Conservation (phyloP, 2,113 vertebrate genomes). For the Dipodomys spectabilis region DNA sequence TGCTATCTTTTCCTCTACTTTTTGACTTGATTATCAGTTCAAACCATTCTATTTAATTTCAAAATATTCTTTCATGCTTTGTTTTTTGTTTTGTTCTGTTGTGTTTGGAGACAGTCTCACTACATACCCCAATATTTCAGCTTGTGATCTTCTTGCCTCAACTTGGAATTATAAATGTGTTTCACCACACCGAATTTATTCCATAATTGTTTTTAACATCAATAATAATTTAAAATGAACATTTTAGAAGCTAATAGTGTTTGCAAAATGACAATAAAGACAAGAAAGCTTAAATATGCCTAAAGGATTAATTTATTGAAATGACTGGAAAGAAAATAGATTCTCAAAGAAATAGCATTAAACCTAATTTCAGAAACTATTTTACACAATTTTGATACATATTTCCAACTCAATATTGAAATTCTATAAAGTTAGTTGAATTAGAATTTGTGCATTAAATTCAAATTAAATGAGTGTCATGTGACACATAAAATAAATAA, state of each 20-base stretch:
- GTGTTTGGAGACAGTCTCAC: background rate
- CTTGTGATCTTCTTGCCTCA: background rate
- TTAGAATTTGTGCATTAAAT: slow-evolving; percentile 49
- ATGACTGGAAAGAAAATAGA: slow-evolving; percentile 62
- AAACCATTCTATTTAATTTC: background rate
- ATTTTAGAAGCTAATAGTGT: background rate
- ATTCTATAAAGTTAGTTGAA: background rate
- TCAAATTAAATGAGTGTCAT: slow-evolving; percentile 12
- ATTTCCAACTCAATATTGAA: slow-evolving; percentile 24
- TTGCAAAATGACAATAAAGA: slow-evolving; percentile 61
- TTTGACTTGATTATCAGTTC: background rate
- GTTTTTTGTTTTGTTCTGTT: background rate
- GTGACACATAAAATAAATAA: slow-evolving; percentile 62
- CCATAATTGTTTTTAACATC: background rate
- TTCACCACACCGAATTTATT: background rate
- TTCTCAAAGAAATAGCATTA: slow-evolving; percentile 47
- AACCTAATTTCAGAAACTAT: slow-evolving; percentile 37
- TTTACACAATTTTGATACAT: slow-evolving; percentile 38
- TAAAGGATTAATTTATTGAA: slow-evolving; percentile 77
- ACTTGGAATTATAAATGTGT: rapidly evolving
- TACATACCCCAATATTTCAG: background rate
- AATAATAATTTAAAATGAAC: background rate
- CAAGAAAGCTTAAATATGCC: slow-evolving; percentile 69
- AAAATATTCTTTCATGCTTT: background rate
- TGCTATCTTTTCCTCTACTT: background rate